Conservation (phyloP, 2,888 invertebrate genomes). For the Nemoura dubitans region DNA sequence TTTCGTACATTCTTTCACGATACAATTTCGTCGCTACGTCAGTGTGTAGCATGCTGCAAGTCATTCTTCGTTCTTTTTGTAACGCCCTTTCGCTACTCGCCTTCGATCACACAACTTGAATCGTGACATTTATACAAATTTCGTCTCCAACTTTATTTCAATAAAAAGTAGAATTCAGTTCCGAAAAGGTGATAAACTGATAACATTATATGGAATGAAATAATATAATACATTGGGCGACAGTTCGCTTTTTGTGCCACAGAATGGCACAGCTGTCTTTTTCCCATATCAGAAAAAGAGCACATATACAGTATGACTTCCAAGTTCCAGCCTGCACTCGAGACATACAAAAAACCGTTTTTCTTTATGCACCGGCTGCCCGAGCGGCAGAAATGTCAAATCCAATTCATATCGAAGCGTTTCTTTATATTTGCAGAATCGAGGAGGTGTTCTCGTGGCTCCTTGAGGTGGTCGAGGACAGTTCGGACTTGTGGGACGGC, state of each 20-base stretch:
- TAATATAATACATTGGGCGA: neutral
- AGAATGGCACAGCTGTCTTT: neutral
- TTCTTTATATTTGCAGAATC: constrained; percentile 56
- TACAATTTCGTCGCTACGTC: neutral
- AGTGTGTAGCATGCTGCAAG: neutral
- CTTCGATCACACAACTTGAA: neutral
- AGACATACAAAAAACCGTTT: neutral
- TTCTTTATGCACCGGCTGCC: no score
- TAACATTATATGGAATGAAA: neutral
- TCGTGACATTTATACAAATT: neutral
- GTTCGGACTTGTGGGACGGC: constrained; percentile 79
- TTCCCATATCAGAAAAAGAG: neutral
- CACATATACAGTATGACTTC: neutral
- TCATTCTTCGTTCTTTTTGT: neutral
- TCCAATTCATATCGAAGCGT: neutral
- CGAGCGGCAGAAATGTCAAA: no score
- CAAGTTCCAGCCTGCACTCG: neutral
- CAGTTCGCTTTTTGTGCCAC: neutral
- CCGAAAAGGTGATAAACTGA: constrained; percentile 12
- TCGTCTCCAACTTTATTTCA: neutral
- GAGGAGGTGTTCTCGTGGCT: constrained; percentile 93
- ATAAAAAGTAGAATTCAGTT: constrained; percentile 3
- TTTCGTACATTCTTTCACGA: neutral
- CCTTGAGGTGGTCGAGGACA: constrained; percentile 85
- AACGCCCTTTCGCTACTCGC: neutral